These are phyloP conservation scores for Dendrolimus kikuchii DNA, from an alignment of 1,140 invertebrate species.

Conservation along the genomic window DNA sequence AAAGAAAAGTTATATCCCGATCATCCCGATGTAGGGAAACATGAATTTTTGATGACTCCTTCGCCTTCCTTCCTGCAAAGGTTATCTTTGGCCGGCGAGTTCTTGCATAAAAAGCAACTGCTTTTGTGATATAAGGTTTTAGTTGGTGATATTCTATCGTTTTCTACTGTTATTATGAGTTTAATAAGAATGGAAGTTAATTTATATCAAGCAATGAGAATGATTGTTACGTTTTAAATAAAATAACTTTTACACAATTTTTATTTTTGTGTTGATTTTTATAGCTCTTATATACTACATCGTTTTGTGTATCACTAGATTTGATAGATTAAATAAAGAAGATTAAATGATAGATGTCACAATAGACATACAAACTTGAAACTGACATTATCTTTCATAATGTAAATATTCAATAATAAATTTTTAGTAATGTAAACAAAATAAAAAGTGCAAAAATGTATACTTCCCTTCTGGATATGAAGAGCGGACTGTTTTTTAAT, in stretches of 20 bases:
- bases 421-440: constrained; percentile 35
- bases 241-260: background rate
- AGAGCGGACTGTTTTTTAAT: constrained; percentile 19
- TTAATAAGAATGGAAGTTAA: background rate
- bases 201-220: background rate
- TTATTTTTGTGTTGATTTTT: too few relatives aligned
- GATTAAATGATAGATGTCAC: constrained; percentile 15
- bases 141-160: background rate
- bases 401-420: constrained; percentile 21
- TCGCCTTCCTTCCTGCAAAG: constrained; percentile 81
- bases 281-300: too few relatives aligned
- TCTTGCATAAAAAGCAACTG: constrained; percentile 57
- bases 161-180: background rate
- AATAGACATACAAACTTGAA: constrained; percentile 11
- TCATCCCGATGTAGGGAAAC: constrained; percentile 69
- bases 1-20: constrained; percentile 73
- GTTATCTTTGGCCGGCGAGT: constrained; percentile 82
- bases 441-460: constrained; percentile 46
- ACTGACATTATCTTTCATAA: constrained; percentile 9
- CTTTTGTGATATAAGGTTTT: constrained; percentile 28
- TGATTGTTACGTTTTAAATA: background rate
- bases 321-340: constrained; percentile 9
- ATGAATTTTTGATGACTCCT: constrained; percentile 77
- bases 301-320: background rate
- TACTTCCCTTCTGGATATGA: constrained; percentile 24